Evolutionary conservation across 2,888 invertebrate species (phyloP).

Genomic region (Harpalus rufipes): DNA sequence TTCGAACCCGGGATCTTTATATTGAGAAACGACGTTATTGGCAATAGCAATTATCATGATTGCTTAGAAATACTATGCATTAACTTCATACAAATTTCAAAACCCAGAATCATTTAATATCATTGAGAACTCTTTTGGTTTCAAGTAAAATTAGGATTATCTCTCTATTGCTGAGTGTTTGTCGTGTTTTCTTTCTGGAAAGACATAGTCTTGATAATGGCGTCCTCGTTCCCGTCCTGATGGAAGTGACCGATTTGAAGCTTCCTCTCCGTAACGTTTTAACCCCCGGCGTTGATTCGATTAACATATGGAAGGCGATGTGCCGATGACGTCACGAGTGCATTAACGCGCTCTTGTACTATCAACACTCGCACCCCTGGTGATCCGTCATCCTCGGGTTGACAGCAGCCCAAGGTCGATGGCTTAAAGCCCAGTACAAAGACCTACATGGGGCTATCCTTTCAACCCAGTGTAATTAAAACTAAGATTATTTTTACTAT

Average conservation of each 20-base stretch:
- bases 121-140: no score
- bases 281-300: conserved; percentile 70
- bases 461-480: conserved; percentile 23
- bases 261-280: conserved; percentile 26
- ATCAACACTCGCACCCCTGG: conserved; percentile 63
- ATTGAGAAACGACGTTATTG: no score
- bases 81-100: no score
- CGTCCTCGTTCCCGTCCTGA: neutral
- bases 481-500: conserved; percentile 18
- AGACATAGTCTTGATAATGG: neutral
- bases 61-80: no score
- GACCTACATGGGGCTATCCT: conserved; percentile 17
- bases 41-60: no score
- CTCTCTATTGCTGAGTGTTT: no score
- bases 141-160: no score
- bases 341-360: conserved; percentile 62
- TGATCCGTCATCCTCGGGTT: conserved; percentile 60
- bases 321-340: conserved; percentile 70
- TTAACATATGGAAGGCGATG: conserved; percentile 70
- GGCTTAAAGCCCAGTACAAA: conserved; percentile 31
- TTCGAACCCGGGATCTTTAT: no score
- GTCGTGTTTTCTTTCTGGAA: no score
- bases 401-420: conserved; percentile 60
- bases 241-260: conserved; percentile 38
- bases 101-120: no score